Evolutionary conservation across 2,797 vertebrate genomes (phyloP).

Genomic region (Holocentrus rufus): DNA sequence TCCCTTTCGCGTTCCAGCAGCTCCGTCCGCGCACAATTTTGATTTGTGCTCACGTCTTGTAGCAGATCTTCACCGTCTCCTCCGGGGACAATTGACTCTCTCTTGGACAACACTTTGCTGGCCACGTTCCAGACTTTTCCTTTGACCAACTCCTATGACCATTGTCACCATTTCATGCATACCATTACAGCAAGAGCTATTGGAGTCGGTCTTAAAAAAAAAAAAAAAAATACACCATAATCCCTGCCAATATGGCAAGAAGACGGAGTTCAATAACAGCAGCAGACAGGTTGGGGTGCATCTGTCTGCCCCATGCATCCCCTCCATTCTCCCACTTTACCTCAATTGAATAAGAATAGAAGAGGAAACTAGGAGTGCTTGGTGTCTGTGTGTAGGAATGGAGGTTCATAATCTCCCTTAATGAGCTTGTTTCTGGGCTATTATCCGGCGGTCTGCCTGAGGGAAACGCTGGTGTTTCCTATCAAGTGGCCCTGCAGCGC

Average conservation of each 20-base stretch:
- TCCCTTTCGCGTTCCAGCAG: not conserved
- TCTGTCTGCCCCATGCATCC: slow-evolving; percentile 72
- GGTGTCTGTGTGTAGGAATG: slow-evolving; percentile 79
- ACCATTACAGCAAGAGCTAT: slow-evolving; percentile 67
- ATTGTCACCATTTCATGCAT: slow-evolving; percentile 72
- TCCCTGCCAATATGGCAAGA: slow-evolving; percentile 72
- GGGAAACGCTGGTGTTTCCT: slow-evolving; percentile 79
- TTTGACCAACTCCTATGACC: slow-evolving; percentile 67
- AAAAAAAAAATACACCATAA: slow-evolving; percentile 47
- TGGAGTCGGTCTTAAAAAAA: slow-evolving; percentile 56
- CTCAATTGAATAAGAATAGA: slow-evolving; percentile 76
- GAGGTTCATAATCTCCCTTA: slow-evolving; percentile 82
- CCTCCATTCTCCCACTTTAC: slow-evolving; percentile 76
- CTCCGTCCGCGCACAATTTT: not conserved
- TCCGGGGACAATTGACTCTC: slow-evolving; percentile 50
- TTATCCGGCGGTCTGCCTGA: slow-evolving; percentile 75
- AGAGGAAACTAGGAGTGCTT: slow-evolving; percentile 76
- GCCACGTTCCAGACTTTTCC: slow-evolving; percentile 63
- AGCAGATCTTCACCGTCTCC: slow-evolving; percentile 50
- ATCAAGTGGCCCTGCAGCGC: slow-evolving; percentile 78
- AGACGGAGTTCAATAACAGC: slow-evolving; percentile 68
- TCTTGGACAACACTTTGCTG: slow-evolving; percentile 41
- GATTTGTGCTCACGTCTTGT: slow-evolving; percentile 41
- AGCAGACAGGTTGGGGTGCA: slow-evolving; percentile 76
- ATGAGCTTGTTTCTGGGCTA: slow-evolving; percentile 83